Conservation (phyloP, 2,888 invertebrate species). For the Drosophila formosana region DNA sequence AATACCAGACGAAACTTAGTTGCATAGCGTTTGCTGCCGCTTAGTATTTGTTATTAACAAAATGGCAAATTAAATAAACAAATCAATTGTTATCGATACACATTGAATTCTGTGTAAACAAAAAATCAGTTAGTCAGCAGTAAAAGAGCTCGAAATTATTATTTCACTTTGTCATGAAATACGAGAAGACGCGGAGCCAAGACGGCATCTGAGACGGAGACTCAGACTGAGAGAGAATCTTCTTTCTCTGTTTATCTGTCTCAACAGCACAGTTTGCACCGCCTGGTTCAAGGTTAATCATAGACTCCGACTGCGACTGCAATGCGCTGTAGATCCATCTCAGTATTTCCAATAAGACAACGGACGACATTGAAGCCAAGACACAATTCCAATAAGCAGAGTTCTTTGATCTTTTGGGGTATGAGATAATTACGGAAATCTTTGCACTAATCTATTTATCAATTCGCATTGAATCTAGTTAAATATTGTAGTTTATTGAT, state of each 20-base stretch:
- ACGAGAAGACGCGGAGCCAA: constrained; percentile 25
- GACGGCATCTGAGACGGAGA: neutral
- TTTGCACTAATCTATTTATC: neutral
- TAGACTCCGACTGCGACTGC: constrained; percentile 3
- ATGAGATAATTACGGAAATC: neutral
- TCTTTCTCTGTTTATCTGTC: neutral
- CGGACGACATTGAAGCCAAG: neutral
- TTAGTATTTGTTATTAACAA: constrained; percentile 5
- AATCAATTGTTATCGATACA: constrained; percentile 14
- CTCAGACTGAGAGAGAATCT: neutral
- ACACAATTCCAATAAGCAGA: constrained; percentile 11
- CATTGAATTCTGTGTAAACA: constrained; percentile 38
- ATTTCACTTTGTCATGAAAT: constrained; percentile 23
- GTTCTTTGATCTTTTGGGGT: constrained; percentile 3
- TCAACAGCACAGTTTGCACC: neutral
- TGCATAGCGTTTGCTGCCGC: constrained; percentile 11
- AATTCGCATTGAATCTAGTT: too few species aligned
- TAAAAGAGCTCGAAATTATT: neutral
- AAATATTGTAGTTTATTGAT: too few species aligned
- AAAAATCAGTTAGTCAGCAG: constrained; percentile 24
- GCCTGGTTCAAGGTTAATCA: constrained; percentile 36
- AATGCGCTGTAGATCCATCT: neutral
- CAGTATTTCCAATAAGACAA: constrained; percentile 2
- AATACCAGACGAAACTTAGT: constrained; percentile 11
- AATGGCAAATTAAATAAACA: constrained; percentile 10